These are phyloP conservation scores for Chloromyia formosa DNA, from an alignment of 2,888 invertebrate genomes.

Conservation along the genomic window DNA sequence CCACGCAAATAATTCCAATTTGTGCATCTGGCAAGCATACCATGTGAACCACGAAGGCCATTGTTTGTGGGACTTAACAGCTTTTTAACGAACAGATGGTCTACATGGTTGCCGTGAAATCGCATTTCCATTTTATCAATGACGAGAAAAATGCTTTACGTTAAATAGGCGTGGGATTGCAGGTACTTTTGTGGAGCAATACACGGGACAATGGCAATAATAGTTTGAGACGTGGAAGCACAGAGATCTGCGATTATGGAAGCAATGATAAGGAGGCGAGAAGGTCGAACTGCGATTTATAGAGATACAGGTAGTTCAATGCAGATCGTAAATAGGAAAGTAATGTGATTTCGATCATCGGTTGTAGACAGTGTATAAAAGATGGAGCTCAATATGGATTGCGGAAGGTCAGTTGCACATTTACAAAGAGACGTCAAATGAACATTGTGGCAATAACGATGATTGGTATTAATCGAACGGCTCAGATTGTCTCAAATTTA, in stretches of 20 bases:
- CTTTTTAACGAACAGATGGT: slow-evolving; percentile 19
- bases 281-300: slow-evolving; percentile 13
- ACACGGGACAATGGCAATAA: not conserved
- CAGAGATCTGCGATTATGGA: slow-evolving; percentile 5
- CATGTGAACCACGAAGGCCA: slow-evolving; percentile 32
- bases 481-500: too few species aligned
- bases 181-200: too few species aligned
- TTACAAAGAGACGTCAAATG: too few species aligned
- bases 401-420: too few species aligned
- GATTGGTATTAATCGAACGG: too few species aligned
- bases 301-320: not conserved
- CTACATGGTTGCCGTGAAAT: not conserved
- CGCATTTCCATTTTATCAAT: slow-evolving; percentile 47
- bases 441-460: too few species aligned
- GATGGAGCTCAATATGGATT: too few species aligned
- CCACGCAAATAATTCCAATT: too few species aligned
- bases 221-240: not conserved
- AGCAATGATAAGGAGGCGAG: slow-evolving; percentile 25
- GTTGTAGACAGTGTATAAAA: too few species aligned
- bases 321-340: too few species aligned
- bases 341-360: too few species aligned
- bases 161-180: slow-evolving; percentile 30
- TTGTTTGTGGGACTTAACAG: slow-evolving; percentile 21
- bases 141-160: slow-evolving; percentile 26
- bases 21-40: too few species aligned